Conservation (phyloP, 1,140 invertebrate species). For the Paraescarpia echinospica region DNA sequence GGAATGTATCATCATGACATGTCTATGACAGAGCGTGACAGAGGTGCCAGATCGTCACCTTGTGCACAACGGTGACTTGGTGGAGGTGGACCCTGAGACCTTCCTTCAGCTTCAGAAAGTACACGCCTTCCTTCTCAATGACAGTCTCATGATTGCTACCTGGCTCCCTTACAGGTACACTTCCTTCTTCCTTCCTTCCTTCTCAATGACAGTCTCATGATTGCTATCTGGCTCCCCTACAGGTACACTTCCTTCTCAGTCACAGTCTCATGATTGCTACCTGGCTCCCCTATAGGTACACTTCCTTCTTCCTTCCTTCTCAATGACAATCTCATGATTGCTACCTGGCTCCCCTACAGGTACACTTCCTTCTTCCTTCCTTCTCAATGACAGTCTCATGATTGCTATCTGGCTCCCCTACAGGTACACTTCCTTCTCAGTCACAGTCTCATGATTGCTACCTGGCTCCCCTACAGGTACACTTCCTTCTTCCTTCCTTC, state of each 20-base stretch:
- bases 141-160: slow-evolving; percentile 76
- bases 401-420: background rate
- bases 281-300: background rate
- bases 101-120: slow-evolving; percentile 83
- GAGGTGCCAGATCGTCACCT: slow-evolving; percentile 77
- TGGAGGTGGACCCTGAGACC: slow-evolving; percentile 85
- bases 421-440: background rate
- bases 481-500: background rate
- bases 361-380: background rate
- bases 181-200: background rate
- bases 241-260: background rate
- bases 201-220: slow-evolving; percentile 15
- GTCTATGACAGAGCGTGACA: slow-evolving; percentile 63
- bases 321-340: too few relatives aligned
- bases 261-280: background rate
- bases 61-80: slow-evolving; percentile 84
- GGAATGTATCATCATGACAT: background rate
- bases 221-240: background rate
- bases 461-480: background rate
- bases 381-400: background rate
- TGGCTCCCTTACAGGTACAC: slow-evolving; percentile 70
- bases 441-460: background rate
- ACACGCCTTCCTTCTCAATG: slow-evolving; percentile 91
- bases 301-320: background rate
- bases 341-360: background rate